Base-by-base conservation (phyloP, 1,140 invertebrate species). In the Drosophila ogumai region DNA sequence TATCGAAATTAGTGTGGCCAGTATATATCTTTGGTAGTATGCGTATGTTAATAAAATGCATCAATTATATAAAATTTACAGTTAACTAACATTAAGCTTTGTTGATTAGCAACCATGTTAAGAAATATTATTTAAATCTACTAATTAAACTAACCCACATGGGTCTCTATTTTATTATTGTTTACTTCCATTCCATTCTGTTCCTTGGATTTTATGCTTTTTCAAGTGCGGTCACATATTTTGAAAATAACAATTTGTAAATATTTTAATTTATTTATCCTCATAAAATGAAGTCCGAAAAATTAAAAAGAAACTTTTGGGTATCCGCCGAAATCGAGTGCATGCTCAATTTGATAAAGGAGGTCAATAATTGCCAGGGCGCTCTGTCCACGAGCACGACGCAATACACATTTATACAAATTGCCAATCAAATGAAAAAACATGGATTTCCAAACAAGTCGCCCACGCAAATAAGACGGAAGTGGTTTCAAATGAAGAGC, bases 401-500 rank as follows among this genome's bases (percentile, higher is more conserved):
- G 1, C 90, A 91, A 25, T 82, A 77, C 19, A 91, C 90, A 10
- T 91, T 91, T 55, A 66, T 85, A 3, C 85, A 84, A 67, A 91
- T 91, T 25, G 90, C 90, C 1, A 84, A 68, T 31, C 88, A 84
- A 60, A 91, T 91, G 90, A 91, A 79, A 56, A 86, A 75, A n/a
- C 44, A 55, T 31, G 90, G 90, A 22, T 91, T 91, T 47, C 82
- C 90, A 7, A 91, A 91, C 31, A 91, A 91, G 71, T 81, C 85
- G 1, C 85, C 90, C 9, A 84, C 90, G 1, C 90, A 91, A 68
- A 85, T 91, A 4, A 50, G 90, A 59, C 69, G 90, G 10, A 91
- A 91, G 40, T 91, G 90, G 90, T 91, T 91, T 73, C 90, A 91
- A 64, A 91, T 91, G 90, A 91, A 91, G 41, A 91, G 90, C 6